These are phyloP conservation scores for Hepsetus odoe DNA, from an alignment of 2,113 vertebrate species.

Conservation along the genomic window DNA sequence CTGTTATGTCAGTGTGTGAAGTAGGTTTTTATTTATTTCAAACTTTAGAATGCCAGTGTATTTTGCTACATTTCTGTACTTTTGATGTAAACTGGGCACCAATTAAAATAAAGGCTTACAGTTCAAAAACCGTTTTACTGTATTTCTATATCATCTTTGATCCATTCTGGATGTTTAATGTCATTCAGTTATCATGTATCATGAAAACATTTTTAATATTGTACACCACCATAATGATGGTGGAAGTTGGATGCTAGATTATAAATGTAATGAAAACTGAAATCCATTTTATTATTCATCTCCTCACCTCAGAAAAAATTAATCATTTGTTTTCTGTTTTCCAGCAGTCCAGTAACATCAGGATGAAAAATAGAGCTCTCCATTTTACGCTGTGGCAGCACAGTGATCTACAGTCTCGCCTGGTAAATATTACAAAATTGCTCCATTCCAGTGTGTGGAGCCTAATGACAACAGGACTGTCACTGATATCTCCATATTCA, in stretches of 20 bases:
- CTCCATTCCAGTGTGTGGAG: slow-evolving; percentile 24
- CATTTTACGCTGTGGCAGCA: neutral
- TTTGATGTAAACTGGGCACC: no score
- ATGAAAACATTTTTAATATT: no score
- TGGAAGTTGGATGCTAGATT: neutral
- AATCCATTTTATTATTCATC: neutral
- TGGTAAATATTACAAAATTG: slow-evolving; percentile 24
- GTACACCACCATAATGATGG: no score
- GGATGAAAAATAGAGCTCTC: neutral
- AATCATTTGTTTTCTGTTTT: slow-evolving; percentile 2
- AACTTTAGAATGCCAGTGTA: no score
- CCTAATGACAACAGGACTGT: slow-evolving; percentile 34
- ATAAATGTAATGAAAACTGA: neutral
- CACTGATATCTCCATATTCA: slow-evolving; percentile 43
- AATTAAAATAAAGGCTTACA: no score
- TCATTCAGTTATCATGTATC: no score
- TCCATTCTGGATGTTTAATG: no score
- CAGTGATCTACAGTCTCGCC: slow-evolving; percentile 17
- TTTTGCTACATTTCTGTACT: no score
- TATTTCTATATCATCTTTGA: no score
- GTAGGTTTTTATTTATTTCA: no score
- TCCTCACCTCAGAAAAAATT: neutral
- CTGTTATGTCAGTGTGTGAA: no score
- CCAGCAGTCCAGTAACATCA: neutral
- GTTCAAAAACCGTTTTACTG: no score